A percentile compares a stretch with the other conserved stretches of the same genome.
Conservation (phyloP, 1,140 invertebrate genomes). For the Ladona fulva region DNA sequence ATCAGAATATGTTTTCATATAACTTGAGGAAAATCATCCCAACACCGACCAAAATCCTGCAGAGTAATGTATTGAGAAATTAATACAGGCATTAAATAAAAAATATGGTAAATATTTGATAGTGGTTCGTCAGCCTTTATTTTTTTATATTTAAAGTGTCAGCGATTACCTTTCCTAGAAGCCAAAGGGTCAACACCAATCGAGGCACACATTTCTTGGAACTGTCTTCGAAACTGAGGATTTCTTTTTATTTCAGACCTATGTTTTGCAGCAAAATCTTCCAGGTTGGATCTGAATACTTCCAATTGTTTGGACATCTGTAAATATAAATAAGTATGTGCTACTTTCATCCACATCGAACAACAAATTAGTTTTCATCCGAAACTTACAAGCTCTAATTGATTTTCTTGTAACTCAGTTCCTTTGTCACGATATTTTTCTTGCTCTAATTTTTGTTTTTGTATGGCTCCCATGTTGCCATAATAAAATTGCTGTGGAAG, state of each 20-base stretch:
- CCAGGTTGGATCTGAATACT: slow-evolving; percentile 83
- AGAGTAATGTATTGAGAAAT: no score
- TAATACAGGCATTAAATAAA: no score
- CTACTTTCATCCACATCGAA: no score
- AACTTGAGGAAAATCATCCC: slow-evolving; percentile 90
- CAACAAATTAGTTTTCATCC: no score
- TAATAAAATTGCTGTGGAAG: no score
- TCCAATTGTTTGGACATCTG: slow-evolving; percentile 94
- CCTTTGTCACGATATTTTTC: slow-evolving; percentile 93
- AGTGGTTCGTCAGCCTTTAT: no score
- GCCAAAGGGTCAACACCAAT: slow-evolving; percentile 98
- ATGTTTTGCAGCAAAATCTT: slow-evolving; percentile 94
- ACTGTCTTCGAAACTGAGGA: slow-evolving; percentile 86
- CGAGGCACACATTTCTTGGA: slow-evolving; percentile 98
- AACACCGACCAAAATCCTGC: slow-evolving; percentile 98
- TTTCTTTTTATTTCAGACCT: slow-evolving; percentile 90
- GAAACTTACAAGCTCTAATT: slow-evolving; percentile 68
- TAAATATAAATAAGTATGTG: no score
- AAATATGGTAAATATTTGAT: no score
- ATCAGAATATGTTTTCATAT: no score
- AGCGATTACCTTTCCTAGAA: slow-evolving; percentile 80
- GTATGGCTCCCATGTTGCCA: slow-evolving; percentile 93
- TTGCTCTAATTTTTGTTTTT: slow-evolving; percentile 83
- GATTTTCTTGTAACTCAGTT: slow-evolving; percentile 87
- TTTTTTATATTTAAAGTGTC: no score